Base-by-base conservation (phyloP, 2,113 vertebrate genomes). In the Nycticryphes semicollaris region DNA sequence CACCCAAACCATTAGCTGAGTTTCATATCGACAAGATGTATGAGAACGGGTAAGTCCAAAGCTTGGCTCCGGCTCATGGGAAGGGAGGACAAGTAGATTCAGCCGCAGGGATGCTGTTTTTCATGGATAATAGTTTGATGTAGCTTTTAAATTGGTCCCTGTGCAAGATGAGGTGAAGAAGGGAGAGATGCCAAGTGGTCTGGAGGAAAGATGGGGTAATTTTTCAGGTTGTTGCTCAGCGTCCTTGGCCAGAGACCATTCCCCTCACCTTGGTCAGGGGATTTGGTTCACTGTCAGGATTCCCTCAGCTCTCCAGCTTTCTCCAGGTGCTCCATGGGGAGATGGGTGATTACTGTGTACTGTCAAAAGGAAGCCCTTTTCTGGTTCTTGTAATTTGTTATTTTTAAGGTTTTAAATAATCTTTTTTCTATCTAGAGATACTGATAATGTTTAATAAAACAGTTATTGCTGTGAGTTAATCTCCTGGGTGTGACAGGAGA, bases 261-360 rank as follows among this genome's bases (percentile, higher is more conserved):
- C n/a, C n/a, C 41, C n/a, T 37, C 60, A 56, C n/a, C 35, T 35
- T 16, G 73, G 17, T 13, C 1, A 0, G 37, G 73, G 25, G 43
- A 16, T 51, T 31, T 1, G 8, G 53, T 16, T 30, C 53, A 16
- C 20, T 53, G 12, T 28, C 72, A 48, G 37, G 18, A 62, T 35
- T 24, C 57, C 47, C 7, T 1, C 37, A 21, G 21, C 45, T 18
- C 84, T 68, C 35, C 43, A 43, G 20, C 63, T 59, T 69, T 68
- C 37, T 31, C 54, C 27, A 31, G 37, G 10, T 51, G 68, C 57
- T 63, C 47, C 30, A 16, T 1, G 1, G 12, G 70, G 10, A 60
- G 69, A 23, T 0, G 6, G 28, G 28, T 23, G 9, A 33, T 21
- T 39, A 28, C 50, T 3, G 27, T 3, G 16, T 25, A 56, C 33